Evolutionary conservation across 2,113 vertebrate species (phyloP), one percentile per base, ranked within the genome.

Genomic region (Dissostichus mawsoni): DNA sequence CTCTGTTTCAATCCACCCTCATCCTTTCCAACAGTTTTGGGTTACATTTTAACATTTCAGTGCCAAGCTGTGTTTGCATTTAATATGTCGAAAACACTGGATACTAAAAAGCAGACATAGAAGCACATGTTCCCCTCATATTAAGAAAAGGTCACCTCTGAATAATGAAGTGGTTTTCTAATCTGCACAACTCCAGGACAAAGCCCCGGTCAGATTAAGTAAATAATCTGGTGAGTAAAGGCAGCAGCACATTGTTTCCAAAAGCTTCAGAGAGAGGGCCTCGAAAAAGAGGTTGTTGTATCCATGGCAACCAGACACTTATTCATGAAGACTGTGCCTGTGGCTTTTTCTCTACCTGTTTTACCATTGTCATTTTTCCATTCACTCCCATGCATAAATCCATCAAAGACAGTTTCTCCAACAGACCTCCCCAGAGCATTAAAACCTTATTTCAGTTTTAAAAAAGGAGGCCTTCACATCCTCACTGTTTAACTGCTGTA

Each of bases 281-380:
- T 81, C 23, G 36, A 80, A 89, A 91, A 92, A 88, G 68, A 78
- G 61, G 74, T 74, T 79, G 81, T 78, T 36, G 90, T 95, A 83
- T 85, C 93, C 89, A 94, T 93, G 86, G 89, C 83, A 94, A 95
- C 93, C 82, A 76, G 89, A 89, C 85, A 90, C 88, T 73, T 85
- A 61, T 85, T 89, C 75, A 85, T 82, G 76, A 68, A 82, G 64
- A 69, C 69, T 78, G 80, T 80, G 65, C 76, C 58, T 63, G 29
- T 72, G 62, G 78, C 59, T 29, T 69, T 81, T 82, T 71, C 51
- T 76, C 33, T 62, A 70, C 44, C 58, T 66, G 1, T 50, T 74
- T 64, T 51, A 70, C 61, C 52, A 80, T n/a, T 69, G 57, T 75
- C 25, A 64, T 25, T 55, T 80, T 71, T 45, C n/a, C 55, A 44